phyloP scores from a whole-genome alignment of 2,888 invertebrate genomes.

The Cetonia aurata region DNA sequence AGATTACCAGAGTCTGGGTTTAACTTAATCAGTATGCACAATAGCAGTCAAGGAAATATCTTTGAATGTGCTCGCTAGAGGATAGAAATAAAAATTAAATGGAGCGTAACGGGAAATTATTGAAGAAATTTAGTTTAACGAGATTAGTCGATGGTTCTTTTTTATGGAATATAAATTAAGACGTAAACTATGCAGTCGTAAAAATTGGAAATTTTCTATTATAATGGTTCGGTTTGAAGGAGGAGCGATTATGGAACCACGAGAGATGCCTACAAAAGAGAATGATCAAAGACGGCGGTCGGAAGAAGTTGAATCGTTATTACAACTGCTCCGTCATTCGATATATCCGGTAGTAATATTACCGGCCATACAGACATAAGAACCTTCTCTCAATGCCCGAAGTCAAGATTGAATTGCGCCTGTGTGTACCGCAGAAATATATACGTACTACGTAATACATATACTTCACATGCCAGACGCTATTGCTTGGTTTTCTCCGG shows the following conservation, averaged over 20 bases:
- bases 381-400: constrained; percentile 35
- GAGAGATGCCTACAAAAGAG: constrained; percentile 48
- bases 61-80: too few species aligned
- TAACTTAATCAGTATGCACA: too few species aligned
- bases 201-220: constrained; percentile 44
- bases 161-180: constrained; percentile 15
- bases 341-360: constrained; percentile 52
- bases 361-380: constrained; percentile 42
- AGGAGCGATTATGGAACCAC: constrained; percentile 42
- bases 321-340: constrained; percentile 51
- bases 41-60: too few species aligned
- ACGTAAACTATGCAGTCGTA: constrained; percentile 21
- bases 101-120: constrained; percentile 13
- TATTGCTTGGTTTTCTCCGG: constrained; percentile 23
- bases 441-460: constrained; percentile 8
- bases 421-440: constrained; percentile 25
- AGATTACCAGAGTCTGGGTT: too few species aligned
- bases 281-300: constrained; percentile 53
- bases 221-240: constrained; percentile 39
- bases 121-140: not conserved
- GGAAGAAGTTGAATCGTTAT: constrained; percentile 54
- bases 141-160: constrained; percentile 5
- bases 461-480: constrained; percentile 16
- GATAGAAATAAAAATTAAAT: constrained; percentile 2
- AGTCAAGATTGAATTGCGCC: constrained; percentile 39